Conservation (phyloP, 2,888 invertebrate species). For the Malachius bipustulatus region DNA sequence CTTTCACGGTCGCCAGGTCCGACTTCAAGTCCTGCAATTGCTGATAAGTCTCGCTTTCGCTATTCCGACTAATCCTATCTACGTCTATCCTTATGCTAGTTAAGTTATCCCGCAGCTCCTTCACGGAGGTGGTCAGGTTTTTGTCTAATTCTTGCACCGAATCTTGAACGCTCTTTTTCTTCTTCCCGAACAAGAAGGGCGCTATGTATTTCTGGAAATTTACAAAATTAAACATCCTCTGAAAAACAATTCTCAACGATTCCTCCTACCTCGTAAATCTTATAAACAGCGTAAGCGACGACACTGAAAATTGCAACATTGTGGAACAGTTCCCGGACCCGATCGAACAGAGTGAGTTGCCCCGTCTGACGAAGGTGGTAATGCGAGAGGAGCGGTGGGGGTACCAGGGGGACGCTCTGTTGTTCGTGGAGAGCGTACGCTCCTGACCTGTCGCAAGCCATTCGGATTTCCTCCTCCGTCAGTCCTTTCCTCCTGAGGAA, state of each 20-base stretch:
- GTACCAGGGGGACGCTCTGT: conserved; percentile 12
- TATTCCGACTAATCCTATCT: conserved; percentile 39
- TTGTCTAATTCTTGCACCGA: conserved; percentile 55
- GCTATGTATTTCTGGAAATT: conserved; percentile 54
- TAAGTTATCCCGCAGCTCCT: conserved; percentile 52
- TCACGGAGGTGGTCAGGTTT: conserved; percentile 47
- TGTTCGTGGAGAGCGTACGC: conserved; percentile 31
- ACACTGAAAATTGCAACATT: conserved; percentile 65
- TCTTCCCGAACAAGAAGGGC: conserved; percentile 55
- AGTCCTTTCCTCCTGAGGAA: conserved; percentile 69
- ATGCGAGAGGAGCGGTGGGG: conserved; percentile 25
- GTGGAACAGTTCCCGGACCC: conserved; percentile 56
- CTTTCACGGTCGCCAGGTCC: conserved; percentile 61
- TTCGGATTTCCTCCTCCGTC: conserved; percentile 59
- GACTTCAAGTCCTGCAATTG: conserved; percentile 54
- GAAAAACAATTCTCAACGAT: conserved; percentile 5
- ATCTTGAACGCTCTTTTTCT: conserved; percentile 53
- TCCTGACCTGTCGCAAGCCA: conserved; percentile 57
- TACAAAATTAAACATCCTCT: too few relatives aligned
- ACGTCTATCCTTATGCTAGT: conserved; percentile 54
- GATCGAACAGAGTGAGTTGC: conserved; percentile 38
- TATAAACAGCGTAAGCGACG: conserved; percentile 64
- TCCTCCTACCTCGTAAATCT: conserved; percentile 62
- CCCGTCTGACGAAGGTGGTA: conserved; percentile 19
- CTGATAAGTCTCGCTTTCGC: conserved; percentile 40